Evolutionary conservation across 2,113 vertebrate genomes (phyloP), one percentile per base, ranked within the genome.

Genomic region (Phylloscopus trochiloides): DNA sequence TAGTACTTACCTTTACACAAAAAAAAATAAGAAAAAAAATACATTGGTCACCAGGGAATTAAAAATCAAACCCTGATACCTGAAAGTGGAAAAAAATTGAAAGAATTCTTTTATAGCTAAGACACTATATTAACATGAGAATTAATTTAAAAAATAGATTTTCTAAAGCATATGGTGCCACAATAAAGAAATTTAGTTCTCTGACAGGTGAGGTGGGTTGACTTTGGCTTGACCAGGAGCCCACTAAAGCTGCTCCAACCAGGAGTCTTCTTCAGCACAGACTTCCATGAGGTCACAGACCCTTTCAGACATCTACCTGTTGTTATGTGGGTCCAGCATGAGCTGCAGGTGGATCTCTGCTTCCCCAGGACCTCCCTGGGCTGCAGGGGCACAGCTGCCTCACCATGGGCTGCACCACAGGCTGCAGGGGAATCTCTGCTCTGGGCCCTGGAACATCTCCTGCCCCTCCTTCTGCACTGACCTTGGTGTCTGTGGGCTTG

Each of bases 401-500:
- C 19, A 2, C 32, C 67, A 24, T 28, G 32, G 36, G 21, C 38
- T 71, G 12, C 38, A 10, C 66, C 66, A 43, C 10, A 7, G 54
- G 31, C 65, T 81, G 29, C 14, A 80, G 58, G 43, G 28, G 12
- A 45, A 45, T 24, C 59, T 58, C 38, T 7, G 10, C 10, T 65
- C 65, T 0, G 0, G 7, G 11, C 6, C 19, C 54, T 59, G 86
- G 12, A 74, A 3, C 68, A 59, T 1, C 22, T 59, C 45, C 68
- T 74, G 13, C 22, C 38, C 10, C 19, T 51, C 13, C 67, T 68
- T 38, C 47, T 75, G 38, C n/a, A 31, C 38, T 47, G n/a, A 10
- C 17, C 38, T 12, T 5, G n/a, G 40, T 7, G 11, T 18, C 61
- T 59, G 18, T 15, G 31, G 25, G 24, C 10, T 45, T 38, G 19